Conservation (phyloP, 2,113 vertebrate genomes). For the Cochlearius cochlearius region DNA sequence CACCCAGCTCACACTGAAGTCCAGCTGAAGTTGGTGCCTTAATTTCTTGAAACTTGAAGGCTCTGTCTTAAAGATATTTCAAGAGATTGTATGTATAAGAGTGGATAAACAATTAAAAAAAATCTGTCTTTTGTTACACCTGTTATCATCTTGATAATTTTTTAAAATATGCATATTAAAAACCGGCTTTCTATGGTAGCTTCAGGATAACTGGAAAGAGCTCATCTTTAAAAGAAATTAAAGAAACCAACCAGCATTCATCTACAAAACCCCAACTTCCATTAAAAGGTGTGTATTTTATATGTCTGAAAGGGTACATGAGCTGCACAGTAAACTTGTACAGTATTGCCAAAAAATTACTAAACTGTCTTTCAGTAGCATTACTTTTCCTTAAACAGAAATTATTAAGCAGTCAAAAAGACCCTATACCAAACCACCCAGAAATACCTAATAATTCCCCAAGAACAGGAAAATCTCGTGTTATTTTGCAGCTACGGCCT, state of each 20-base stretch:
- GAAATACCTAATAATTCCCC: not conserved
- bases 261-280: not conserved
- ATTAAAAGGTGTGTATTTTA: not conserved
- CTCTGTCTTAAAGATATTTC: not conserved
- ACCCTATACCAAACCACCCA: fast-evolving
- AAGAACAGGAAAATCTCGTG: not conserved
- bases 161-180: not conserved
- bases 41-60: not conserved
- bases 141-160: not conserved
- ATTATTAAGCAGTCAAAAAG: not conserved
- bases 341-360: not conserved
- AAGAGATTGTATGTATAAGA: not conserved
- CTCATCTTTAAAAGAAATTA: not conserved
- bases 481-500: not conserved
- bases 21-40: not conserved
- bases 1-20: not conserved
- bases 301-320: not conserved
- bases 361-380: not conserved
- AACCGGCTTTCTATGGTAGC: not conserved
- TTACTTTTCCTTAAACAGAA: not conserved
- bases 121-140: not conserved
- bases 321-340: not conserved
- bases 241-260: not conserved
- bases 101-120: not conserved
- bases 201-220: not conserved